Evolutionary conservation across 2,888 invertebrate genomes (phyloP).

Genomic region (Tipula confusa): DNA sequence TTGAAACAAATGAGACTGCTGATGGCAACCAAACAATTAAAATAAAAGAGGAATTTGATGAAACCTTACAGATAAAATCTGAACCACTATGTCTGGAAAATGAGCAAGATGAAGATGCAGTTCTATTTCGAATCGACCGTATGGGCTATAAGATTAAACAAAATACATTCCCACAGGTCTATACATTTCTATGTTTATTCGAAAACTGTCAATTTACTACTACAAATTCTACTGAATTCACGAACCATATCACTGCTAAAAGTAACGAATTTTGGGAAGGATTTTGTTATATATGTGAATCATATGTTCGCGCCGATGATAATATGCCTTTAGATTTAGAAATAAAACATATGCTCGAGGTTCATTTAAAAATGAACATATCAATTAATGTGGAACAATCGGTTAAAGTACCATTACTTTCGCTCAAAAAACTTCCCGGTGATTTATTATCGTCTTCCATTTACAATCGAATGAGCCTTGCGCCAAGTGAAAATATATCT

Average conservation of each 20-base stretch:
- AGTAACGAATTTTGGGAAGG: conserved; percentile 54
- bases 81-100: conserved; percentile 38
- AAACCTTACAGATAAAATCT: background rate
- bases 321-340: conserved; percentile 37
- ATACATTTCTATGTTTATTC: conserved; percentile 44
- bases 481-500: background rate
- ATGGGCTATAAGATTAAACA: conserved; percentile 40
- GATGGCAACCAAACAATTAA: background rate
- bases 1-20: background rate
- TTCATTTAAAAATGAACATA: conserved; percentile 35
- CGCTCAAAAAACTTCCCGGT: background rate
- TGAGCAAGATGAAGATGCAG: conserved; percentile 39
- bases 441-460: background rate
- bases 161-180: conserved; percentile 1
- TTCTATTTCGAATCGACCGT: conserved; percentile 38
- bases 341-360: conserved; percentile 42
- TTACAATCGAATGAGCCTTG: conserved; percentile 41
- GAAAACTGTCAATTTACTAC: conserved; percentile 44
- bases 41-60: conserved; percentile 26
- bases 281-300: conserved; percentile 53
- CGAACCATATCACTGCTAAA: conserved; percentile 43
- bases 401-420: background rate
- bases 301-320: conserved; percentile 33
- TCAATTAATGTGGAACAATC: conserved; percentile 15
- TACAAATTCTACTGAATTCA: conserved; percentile 42